These are phyloP conservation scores for Tenthredo distinguenda DNA, from an alignment of 2,888 invertebrate species.

Conservation along the genomic window DNA sequence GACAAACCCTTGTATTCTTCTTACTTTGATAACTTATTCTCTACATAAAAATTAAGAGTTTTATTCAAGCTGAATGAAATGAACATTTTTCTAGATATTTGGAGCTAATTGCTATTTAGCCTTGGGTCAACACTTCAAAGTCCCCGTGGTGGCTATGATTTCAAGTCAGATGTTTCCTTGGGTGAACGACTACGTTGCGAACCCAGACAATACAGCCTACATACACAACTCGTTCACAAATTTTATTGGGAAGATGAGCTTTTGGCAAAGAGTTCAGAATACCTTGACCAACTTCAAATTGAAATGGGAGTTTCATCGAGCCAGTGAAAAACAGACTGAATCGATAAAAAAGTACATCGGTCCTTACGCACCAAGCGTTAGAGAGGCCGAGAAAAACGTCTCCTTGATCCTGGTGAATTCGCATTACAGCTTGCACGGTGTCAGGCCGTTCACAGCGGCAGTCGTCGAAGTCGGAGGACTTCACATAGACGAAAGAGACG, in stretches of 20 bases:
- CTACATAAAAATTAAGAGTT: neutral
- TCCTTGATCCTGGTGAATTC: conserved; percentile 79
- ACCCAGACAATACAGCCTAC: conserved; percentile 61
- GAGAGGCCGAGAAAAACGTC: conserved; percentile 77
- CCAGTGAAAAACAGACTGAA: conserved; percentile 60
- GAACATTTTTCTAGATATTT: conserved; percentile 59
- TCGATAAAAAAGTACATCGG: conserved; percentile 63
- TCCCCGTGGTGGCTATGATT: conserved; percentile 59
- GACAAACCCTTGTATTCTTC: too few species aligned
- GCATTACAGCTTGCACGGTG: conserved; percentile 77
- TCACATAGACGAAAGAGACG: conserved; percentile 75
- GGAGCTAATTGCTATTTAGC: conserved; percentile 64
- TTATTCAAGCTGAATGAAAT: neutral
- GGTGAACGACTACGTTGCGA: conserved; percentile 60
- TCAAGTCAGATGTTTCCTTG: conserved; percentile 58
- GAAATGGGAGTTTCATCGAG: conserved; percentile 46
- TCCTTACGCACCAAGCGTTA: conserved; percentile 71
- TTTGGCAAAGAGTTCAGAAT: conserved; percentile 65
- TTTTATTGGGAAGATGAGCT: conserved; percentile 52
- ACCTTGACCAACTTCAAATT: conserved; percentile 31
- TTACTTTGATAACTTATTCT: too few species aligned
- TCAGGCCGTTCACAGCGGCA: conserved; percentile 77
- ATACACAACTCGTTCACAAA: conserved; percentile 56
- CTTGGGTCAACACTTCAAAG: conserved; percentile 63
- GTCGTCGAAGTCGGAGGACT: conserved; percentile 80